A percentile compares a stretch with the other conserved stretches of the same genome.
Evolutionary conservation across 2,113 vertebrate species (phyloP).

Genomic region (Paradoxurus hermaphroditus): DNA sequence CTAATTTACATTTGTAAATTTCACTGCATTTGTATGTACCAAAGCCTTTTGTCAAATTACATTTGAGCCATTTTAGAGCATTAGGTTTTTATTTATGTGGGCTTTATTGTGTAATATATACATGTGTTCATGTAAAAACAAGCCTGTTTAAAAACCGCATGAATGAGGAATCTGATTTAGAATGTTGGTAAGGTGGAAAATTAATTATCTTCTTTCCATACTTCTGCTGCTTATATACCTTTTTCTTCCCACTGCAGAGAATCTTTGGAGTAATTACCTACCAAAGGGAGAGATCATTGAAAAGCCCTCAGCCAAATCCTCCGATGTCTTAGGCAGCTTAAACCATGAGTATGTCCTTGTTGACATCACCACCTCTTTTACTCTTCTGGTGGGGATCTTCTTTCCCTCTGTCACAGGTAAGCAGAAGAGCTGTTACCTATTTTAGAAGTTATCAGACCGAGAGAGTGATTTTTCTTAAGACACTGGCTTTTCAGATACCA

Average conservation of each 20-base stretch:
- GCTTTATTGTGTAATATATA: neutral
- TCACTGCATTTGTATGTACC: constrained; percentile 6
- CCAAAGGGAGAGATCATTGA: constrained; percentile 90
- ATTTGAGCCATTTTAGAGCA: constrained; percentile 11
- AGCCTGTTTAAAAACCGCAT: neutral
- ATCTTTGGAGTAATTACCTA: constrained; percentile 91
- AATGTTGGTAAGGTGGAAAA: neutral
- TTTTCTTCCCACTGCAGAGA: constrained; percentile 81
- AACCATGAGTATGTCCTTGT: constrained; percentile 88
- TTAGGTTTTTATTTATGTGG: neutral
- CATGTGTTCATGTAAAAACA: neutral
- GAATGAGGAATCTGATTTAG: neutral
- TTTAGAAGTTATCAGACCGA: neutral
- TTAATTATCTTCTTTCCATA: constrained; percentile 18
- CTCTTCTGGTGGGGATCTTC: constrained; percentile 94
- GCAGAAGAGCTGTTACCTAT: neutral
- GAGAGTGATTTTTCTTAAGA: neutral
- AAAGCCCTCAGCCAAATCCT: constrained; percentile 82
- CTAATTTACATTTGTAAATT: constrained; percentile 35
- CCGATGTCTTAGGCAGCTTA: constrained; percentile 72
- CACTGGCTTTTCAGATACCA: neutral
- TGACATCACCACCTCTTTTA: constrained; percentile 95
- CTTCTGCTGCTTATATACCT: neutral
- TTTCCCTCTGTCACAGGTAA: constrained; percentile 94
- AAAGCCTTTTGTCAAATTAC: constrained; percentile 12